These are phyloP conservation scores for Diplodus sargus DNA, from an alignment of 2,797 vertebrate species.

Conservation along the genomic window DNA sequence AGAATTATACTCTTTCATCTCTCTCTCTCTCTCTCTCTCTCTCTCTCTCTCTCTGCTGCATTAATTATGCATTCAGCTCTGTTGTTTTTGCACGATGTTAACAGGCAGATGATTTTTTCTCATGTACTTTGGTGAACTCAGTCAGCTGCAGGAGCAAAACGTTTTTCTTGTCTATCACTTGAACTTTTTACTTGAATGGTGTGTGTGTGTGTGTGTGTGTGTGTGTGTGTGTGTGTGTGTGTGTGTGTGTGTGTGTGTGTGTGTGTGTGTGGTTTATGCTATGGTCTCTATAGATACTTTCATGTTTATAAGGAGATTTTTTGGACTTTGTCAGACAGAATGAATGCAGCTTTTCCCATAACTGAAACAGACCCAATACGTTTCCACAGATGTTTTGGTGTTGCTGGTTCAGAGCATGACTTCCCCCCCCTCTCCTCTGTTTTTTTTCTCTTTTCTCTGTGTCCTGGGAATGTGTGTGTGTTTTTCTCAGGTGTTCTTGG, in stretches of 20 bases:
- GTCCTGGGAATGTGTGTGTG: background rate
- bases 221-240: too few species aligned
- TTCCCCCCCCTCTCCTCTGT: background rate
- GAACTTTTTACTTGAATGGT: background rate
- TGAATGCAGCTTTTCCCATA: background rate
- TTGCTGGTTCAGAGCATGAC: background rate
- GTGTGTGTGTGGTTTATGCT: background rate
- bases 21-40: background rate
- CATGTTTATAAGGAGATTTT: background rate
- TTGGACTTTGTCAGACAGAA: background rate
- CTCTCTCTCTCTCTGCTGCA: background rate
- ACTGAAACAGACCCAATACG: background rate
- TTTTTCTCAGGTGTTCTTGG: slow-evolving; percentile 81
- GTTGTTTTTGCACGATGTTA: background rate
- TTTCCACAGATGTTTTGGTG: background rate
- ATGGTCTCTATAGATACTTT: background rate
- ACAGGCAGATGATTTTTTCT: background rate
- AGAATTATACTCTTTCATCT: background rate
- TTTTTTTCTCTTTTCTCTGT: background rate
- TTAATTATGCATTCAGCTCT: background rate
- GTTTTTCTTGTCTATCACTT: background rate
- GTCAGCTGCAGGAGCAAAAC: background rate
- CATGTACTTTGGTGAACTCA: background rate
- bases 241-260: background rate
- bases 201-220: too few species aligned